These are phyloP conservation scores for Sphaerodactylus townsendi DNA, from an alignment of 2,113 vertebrate genomes.

Conservation along the genomic window DNA sequence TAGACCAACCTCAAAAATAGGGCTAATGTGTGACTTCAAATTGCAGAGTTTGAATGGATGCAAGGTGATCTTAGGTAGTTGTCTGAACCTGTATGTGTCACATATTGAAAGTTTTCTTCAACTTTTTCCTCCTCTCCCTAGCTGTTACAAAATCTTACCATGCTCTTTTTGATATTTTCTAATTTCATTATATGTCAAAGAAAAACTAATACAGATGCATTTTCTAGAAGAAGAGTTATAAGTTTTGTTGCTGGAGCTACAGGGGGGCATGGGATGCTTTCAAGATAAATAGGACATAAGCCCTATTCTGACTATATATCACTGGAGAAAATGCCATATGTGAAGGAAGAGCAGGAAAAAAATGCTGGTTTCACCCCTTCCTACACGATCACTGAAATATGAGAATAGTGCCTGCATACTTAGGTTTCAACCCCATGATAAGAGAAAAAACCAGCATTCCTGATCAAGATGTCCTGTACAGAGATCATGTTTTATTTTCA, in stretches of 20 bases:
- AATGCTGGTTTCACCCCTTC: too few species aligned
- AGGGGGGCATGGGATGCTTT: too few species aligned
- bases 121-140: conserved; percentile 56
- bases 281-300: too few species aligned
- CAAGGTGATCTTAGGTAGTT: background rate
- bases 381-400: too few species aligned
- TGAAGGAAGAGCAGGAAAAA: too few species aligned
- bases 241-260: background rate
- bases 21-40: background rate
- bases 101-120: conserved; percentile 44
- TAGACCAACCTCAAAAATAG: conserved; percentile 39
- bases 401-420: too few species aligned
- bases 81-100: background rate
- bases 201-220: background rate
- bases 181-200: background rate
- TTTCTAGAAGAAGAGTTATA: background rate
- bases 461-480: too few species aligned
- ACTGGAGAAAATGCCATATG: too few species aligned
- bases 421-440: too few species aligned
- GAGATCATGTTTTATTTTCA: too few species aligned
- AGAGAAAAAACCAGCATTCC: too few species aligned
- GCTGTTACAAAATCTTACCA: conserved; percentile 44
- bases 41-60: conserved; percentile 27
- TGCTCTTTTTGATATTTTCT: background rate
- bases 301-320: too few species aligned